A percentile compares a stretch with the other conserved stretches of the same genome.
Conservation (phyloP, 2,888 invertebrate genomes). For the Nowickia ferox region DNA sequence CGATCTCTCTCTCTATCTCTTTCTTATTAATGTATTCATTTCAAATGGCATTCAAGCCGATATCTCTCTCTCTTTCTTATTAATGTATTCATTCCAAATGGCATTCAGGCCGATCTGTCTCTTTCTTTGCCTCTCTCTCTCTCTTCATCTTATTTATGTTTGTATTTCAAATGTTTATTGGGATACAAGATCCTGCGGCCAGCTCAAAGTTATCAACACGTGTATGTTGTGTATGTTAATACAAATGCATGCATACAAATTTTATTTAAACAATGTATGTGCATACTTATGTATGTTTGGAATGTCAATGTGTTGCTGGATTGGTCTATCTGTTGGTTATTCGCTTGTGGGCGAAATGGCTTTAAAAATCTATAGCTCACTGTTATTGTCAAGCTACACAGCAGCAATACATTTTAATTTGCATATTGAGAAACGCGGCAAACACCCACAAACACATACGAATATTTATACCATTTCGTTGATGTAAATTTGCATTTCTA, state of each 20-base stretch:
- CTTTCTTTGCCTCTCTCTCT: too few species aligned
- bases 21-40: too few species aligned
- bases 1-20: too few species aligned
- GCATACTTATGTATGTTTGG: background rate
- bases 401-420: slow-evolving; percentile 13
- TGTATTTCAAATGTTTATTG: background rate
- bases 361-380: slow-evolving; percentile 35
- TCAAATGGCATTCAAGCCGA: too few species aligned
- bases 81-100: too few species aligned
- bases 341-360: slow-evolving; percentile 32
- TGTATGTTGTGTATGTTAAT: background rate
- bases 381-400: slow-evolving; percentile 63
- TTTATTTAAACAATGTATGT: background rate
- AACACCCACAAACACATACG: background rate
- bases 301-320: slow-evolving; percentile 20
- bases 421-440: background rate
- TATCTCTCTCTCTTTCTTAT: too few species aligned
- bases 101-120: too few species aligned
- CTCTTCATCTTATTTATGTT: too few species aligned
- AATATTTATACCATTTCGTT: background rate
- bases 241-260: background rate
- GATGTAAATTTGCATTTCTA: slow-evolving; percentile 16
- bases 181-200: background rate
- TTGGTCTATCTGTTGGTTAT: background rate
- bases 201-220: slow-evolving; percentile 17